A percentile compares a stretch with the other conserved stretches of the same genome.
phyloP scores from a whole-genome alignment of 2,888 invertebrate species.

The Cheilosia pagana region DNA sequence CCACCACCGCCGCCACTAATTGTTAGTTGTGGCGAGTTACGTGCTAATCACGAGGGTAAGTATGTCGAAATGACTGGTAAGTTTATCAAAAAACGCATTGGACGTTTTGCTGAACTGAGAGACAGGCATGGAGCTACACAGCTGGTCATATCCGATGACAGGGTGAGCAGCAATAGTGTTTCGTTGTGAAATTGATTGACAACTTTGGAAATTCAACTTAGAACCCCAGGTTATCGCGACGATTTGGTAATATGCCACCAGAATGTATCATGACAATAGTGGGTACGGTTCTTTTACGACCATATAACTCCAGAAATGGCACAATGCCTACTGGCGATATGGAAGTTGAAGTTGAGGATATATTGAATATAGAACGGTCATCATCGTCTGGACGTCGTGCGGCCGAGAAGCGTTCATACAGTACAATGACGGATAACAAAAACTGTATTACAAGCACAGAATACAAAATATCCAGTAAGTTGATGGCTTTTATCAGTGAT shows the following conservation, averaged over 20 bases:
- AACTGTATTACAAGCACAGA: slow-evolving; percentile 83
- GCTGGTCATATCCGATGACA: slow-evolving; percentile 83
- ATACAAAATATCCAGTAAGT: slow-evolving; percentile 83
- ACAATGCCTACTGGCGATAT: slow-evolving; percentile 83
- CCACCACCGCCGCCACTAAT: slow-evolving; percentile 82
- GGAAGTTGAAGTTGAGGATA: slow-evolving; percentile 83
- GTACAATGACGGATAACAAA: slow-evolving; percentile 80
- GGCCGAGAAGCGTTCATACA: slow-evolving; percentile 81
- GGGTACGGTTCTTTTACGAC: slow-evolving; percentile 82
- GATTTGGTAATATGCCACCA: slow-evolving; percentile 83
- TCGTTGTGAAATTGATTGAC: slow-evolving; percentile 27
- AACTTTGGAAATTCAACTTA: slow-evolving; percentile 47
- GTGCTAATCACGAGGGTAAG: slow-evolving; percentile 84
- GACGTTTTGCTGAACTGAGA: slow-evolving; percentile 86
- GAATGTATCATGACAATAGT: slow-evolving; percentile 82
- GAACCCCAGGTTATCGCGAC: slow-evolving; percentile 82
- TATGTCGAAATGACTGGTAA: slow-evolving; percentile 87
- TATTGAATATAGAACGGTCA: slow-evolving; percentile 79
- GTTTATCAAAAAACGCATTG: slow-evolving; percentile 85
- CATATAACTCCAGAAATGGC: slow-evolving; percentile 82
- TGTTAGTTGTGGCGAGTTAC: slow-evolving; percentile 86
- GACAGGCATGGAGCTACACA: slow-evolving; percentile 87
- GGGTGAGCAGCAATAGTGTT: slow-evolving; percentile 69
- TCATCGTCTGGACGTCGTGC: slow-evolving; percentile 78
- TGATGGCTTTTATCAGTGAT: not conserved